Conservation (phyloP, 2,797 vertebrate genomes). For the Anomalospiza imberbis region DNA sequence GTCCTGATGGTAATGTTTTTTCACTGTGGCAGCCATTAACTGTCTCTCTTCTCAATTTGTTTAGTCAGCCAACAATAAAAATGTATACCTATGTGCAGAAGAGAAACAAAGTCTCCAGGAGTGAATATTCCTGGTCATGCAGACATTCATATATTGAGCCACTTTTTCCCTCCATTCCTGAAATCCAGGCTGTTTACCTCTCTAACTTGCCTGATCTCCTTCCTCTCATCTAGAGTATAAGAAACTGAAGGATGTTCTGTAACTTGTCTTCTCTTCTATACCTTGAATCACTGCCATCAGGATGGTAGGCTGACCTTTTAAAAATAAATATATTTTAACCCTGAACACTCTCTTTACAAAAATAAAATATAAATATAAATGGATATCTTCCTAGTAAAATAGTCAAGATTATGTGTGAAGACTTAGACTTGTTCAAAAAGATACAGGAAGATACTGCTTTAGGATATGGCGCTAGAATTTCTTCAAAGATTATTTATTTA, state of each 20-base stretch:
- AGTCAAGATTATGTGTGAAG: constrained; percentile 40
- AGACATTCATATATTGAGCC: neutral
- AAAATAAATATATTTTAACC: constrained; percentile 52
- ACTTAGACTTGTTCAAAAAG: constrained; percentile 39
- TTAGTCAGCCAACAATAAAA: neutral
- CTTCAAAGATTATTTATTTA: constrained; percentile 65
- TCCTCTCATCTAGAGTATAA: neutral
- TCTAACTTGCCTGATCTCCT: constrained; percentile 40
- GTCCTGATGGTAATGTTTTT: neutral
- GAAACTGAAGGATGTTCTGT: constrained; percentile 39
- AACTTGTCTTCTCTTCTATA: constrained; percentile 58
- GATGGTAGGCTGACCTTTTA: constrained; percentile 59
- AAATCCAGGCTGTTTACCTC: constrained; percentile 44
- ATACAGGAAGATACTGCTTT: constrained; percentile 38
- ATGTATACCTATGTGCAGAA: neutral
- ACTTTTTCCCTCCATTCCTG: neutral
- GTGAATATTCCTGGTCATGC: neutral
- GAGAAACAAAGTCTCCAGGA: neutral
- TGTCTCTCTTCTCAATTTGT: neutral
- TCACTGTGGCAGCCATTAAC: neutral
- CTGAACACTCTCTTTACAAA: constrained; percentile 44
- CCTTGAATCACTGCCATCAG: constrained; percentile 59
- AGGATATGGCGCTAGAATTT: constrained; percentile 33
- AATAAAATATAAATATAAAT: constrained; percentile 59
- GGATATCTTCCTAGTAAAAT: constrained; percentile 48